Conservation (phyloP, 2,113 vertebrate species). For the Corythoichthys haematopterus region DNA sequence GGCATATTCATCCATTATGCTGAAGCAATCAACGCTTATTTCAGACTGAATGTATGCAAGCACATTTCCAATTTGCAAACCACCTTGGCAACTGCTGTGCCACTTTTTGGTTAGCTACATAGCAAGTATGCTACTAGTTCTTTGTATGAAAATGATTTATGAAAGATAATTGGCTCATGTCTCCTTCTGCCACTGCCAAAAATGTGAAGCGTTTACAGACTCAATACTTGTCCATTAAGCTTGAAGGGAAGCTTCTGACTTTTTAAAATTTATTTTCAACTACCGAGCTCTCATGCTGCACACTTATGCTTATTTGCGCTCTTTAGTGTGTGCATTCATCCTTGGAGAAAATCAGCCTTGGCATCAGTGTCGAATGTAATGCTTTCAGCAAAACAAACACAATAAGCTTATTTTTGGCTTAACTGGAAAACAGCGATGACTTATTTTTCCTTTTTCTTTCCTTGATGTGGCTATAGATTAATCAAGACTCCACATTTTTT, state of each 20-base stretch:
- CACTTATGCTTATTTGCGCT: conserved; percentile 27
- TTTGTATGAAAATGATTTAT: not conserved
- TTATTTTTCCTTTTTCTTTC: not conserved
- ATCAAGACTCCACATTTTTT: not conserved
- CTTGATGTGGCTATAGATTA: not conserved
- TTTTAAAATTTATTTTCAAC: conserved; percentile 35
- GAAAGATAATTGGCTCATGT: not conserved
- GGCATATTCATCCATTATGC: not conserved
- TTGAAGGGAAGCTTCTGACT: conserved; percentile 27
- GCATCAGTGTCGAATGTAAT: conserved; percentile 28
- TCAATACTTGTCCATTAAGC: conserved; percentile 18
- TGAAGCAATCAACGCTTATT: not conserved
- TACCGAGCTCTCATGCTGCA: conserved; percentile 19
- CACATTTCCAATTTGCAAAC: too few relatives aligned
- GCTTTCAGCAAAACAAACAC: conserved; percentile 23
- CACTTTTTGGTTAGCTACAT: not conserved
- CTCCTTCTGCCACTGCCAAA: conserved; percentile 7
- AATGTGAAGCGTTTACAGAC: conserved; percentile 16
- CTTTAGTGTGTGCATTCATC: conserved; percentile 16
- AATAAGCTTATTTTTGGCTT: not conserved
- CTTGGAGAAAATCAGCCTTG: conserved; percentile 16
- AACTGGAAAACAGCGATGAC: not conserved
- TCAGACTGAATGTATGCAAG: not conserved
- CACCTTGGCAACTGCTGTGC: not conserved
- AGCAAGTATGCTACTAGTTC: not conserved